phyloP scores from a whole-genome alignment of 2,888 invertebrate genomes.

The Drosophila villosipedis region DNA sequence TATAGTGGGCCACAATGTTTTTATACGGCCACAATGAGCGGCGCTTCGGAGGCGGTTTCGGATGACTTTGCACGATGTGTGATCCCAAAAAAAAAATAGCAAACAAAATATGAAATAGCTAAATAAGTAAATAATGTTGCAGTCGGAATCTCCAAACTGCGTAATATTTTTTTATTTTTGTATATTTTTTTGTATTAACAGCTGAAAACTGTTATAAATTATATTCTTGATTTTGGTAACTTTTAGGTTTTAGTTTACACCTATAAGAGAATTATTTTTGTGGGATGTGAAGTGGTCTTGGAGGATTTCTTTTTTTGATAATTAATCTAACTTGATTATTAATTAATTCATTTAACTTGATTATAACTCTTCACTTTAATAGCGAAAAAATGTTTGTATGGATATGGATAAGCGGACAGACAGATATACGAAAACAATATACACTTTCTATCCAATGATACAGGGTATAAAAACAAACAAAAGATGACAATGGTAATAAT shows the following conservation, averaged over 20 bases:
- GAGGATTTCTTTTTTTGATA: not conserved
- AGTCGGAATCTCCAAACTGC: not conserved
- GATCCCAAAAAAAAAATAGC: constrained; percentile 44
- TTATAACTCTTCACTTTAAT: not conserved
- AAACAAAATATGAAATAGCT: constrained; percentile 15
- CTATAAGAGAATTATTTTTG: not conserved
- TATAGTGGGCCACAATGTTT: constrained; percentile 93
- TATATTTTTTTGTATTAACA: not conserved
- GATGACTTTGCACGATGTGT: constrained; percentile 77
- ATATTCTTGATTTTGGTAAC: not conserved
- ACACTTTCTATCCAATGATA: not conserved
- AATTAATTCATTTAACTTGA: not conserved
- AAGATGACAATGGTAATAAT: constrained; percentile 71
- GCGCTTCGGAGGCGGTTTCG: constrained; percentile 81
- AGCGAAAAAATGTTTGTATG: not conserved
- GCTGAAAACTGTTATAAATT: not conserved
- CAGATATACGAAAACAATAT: not conserved
- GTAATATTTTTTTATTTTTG: not conserved
- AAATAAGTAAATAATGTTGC: constrained; percentile 20
- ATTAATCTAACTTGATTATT: not conserved
- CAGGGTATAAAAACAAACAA: constrained; percentile 42
- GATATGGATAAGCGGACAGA: too few species aligned
- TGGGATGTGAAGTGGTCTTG: not conserved
- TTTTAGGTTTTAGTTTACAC: not conserved
- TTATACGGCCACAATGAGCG: constrained; percentile 81